Conservation (phyloP, 64 coral and sea anemone species). For the Porites australiensis region DNA sequence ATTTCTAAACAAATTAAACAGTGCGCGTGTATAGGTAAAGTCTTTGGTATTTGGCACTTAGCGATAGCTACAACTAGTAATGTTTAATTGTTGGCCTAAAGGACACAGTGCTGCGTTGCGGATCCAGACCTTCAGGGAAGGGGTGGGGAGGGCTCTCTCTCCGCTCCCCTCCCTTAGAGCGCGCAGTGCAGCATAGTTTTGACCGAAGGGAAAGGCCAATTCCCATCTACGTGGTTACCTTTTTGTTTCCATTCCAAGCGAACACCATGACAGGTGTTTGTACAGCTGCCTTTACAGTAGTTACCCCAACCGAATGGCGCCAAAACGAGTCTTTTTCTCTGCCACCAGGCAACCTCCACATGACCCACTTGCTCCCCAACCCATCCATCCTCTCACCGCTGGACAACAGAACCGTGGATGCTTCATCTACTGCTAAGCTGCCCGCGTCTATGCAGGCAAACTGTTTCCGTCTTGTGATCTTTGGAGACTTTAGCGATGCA, state of each 20-base stretch:
- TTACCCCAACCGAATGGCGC: slow-evolving; percentile 50
- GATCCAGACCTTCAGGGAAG: no score
- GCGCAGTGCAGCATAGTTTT: no score
- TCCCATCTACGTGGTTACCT: slow-evolving; percentile 4
- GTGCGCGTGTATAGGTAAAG: no score
- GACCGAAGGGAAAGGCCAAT: no score
- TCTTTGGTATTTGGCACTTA: no score
- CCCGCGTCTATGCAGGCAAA: slow-evolving; percentile 73
- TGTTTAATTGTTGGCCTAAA: no score
- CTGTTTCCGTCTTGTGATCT: slow-evolving; percentile 17
- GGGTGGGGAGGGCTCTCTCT: no score
- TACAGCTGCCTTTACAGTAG: slow-evolving; percentile 6
- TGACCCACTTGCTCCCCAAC: slow-evolving; percentile 78
- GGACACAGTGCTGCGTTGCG: no score
- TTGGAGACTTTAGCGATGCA: slow-evolving; percentile 38
- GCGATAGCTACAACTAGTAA: no score
- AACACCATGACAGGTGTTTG: slow-evolving; percentile 46
- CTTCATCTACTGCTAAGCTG: slow-evolving; percentile 57
- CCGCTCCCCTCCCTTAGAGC: no score
- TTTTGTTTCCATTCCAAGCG: slow-evolving; percentile 61
- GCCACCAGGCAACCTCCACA: slow-evolving; percentile 63
- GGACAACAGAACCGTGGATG: slow-evolving; percentile 68
- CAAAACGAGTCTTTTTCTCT: slow-evolving; percentile 75
- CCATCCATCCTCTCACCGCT: slow-evolving; percentile 64
- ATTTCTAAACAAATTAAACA: no score